Evolutionary conservation across 2,113 vertebrate species (phyloP).

Genomic region (Micronycteris hirsuta): DNA sequence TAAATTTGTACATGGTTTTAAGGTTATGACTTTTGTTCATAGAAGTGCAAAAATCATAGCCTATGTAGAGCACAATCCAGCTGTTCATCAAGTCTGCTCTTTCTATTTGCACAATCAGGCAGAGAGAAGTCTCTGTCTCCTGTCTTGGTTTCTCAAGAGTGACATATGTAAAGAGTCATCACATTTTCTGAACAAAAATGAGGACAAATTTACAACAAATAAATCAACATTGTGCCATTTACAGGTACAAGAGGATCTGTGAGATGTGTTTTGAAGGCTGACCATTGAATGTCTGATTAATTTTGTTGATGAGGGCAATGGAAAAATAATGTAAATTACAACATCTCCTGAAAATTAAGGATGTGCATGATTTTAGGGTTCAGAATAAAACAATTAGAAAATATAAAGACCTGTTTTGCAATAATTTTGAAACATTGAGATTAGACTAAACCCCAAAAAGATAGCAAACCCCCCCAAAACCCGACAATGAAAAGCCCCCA

Average conservation of each 20-base stretch:
- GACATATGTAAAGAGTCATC: not conserved
- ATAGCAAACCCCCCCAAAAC: not conserved
- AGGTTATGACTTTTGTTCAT: not conserved
- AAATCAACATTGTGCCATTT: not conserved
- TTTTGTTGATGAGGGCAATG: not conserved
- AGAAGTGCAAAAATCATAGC: not conserved
- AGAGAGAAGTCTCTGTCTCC: not conserved
- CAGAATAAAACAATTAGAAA: not conserved
- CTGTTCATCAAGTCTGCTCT: not conserved
- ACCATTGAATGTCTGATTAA: not conserved
- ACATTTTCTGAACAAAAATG: not conserved
- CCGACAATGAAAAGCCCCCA: not conserved
- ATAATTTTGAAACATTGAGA: not conserved
- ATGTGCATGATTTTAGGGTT: not conserved
- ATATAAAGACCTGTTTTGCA: not conserved
- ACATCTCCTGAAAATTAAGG: not conserved
- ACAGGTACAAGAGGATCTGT: not conserved
- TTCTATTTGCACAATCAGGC: not conserved
- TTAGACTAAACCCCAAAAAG: not conserved
- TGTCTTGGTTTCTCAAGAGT: not conserved
- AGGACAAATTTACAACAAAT: not conserved
- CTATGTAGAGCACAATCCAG: accelerated
- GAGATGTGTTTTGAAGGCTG: not conserved
- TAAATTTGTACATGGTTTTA: not conserved
- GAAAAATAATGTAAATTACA: not conserved